phyloP scores from a whole-genome alignment of 1,140 invertebrate genomes.

The Triops cancriformis region DNA sequence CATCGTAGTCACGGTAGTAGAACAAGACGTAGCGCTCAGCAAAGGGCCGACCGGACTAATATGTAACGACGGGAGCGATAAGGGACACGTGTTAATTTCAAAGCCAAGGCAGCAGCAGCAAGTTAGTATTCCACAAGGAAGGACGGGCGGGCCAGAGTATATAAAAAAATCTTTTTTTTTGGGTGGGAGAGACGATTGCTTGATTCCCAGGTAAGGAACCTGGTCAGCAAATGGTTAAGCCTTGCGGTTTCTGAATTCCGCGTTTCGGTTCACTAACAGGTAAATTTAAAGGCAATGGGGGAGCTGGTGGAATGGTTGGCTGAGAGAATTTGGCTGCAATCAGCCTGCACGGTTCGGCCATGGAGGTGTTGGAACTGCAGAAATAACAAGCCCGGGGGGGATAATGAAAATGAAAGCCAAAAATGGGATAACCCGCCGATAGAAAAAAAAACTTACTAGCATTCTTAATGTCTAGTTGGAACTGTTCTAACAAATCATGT shows the following conservation, averaged over 20 bases:
- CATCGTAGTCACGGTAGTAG: background rate
- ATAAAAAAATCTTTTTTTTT: background rate
- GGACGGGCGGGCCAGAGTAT: background rate
- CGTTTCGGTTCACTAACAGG: background rate
- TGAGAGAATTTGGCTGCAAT: background rate
- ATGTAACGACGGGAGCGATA: background rate
- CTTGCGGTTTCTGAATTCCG: background rate
- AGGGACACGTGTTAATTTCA: constrained; percentile 7
- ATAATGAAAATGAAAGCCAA: background rate
- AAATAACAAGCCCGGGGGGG: constrained; percentile 1
- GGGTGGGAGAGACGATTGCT: background rate
- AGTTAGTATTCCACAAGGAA: constrained; percentile 1
- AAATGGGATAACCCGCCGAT: background rate
- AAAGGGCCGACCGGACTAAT: constrained; percentile 2
- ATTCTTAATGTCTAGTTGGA: too few relatives aligned
- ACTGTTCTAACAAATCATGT: too few relatives aligned
- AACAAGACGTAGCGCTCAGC: background rate
- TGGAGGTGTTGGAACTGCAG: constrained; percentile 2
- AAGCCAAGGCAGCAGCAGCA: constrained; percentile 8
- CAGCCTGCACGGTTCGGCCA: constrained; percentile 11
- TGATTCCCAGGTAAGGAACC: background rate
- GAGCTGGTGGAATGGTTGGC: background rate
- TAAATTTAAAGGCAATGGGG: constrained; percentile 1
- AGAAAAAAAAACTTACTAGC: background rate
- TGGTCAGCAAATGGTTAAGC: background rate